phyloP scores from a whole-genome alignment of 2,888 invertebrate species.

The Calliopum simillimum region DNA sequence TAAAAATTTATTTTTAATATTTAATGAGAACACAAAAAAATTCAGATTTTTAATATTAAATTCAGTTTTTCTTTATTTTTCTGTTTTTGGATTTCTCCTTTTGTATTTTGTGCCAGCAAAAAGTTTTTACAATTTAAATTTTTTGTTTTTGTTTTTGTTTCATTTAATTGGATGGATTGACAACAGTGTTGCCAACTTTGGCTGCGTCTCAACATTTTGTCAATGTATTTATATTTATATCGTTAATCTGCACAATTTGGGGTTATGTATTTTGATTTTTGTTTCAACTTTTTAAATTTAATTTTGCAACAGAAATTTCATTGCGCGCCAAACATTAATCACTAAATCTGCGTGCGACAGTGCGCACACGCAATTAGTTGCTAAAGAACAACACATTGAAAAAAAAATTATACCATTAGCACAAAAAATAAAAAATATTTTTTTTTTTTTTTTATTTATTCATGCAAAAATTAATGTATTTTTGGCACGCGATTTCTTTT shows the following conservation, averaged over 20 bases:
- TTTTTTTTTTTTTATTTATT: neutral
- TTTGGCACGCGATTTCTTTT: conserved; percentile 41
- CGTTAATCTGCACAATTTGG: no score
- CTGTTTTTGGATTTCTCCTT: no score
- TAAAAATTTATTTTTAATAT: conserved; percentile 4
- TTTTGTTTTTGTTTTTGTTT: neutral
- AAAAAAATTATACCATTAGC: no score
- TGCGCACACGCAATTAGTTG: conserved; percentile 39
- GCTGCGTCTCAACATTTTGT: no score
- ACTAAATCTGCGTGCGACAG: conserved; percentile 35
- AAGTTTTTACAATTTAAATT: neutral
- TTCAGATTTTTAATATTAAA: neutral
- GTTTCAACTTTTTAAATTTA: no score
- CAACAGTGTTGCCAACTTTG: no score
- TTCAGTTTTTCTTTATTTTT: neutral
- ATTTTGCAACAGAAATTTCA: neutral
- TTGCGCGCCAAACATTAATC: conserved; percentile 29
- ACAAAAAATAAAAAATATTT: neutral
- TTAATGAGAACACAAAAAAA: neutral
- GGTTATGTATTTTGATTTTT: no score
- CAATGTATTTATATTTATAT: neutral
- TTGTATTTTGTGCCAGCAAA: neutral
- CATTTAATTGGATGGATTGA: no score
- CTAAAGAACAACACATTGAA: no score
- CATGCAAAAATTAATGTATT: conserved; percentile 26